Evolutionary conservation across 1,140 invertebrate species (phyloP), one percentile per base, ranked within the genome.

Genomic region (Heliconius congener): DNA sequence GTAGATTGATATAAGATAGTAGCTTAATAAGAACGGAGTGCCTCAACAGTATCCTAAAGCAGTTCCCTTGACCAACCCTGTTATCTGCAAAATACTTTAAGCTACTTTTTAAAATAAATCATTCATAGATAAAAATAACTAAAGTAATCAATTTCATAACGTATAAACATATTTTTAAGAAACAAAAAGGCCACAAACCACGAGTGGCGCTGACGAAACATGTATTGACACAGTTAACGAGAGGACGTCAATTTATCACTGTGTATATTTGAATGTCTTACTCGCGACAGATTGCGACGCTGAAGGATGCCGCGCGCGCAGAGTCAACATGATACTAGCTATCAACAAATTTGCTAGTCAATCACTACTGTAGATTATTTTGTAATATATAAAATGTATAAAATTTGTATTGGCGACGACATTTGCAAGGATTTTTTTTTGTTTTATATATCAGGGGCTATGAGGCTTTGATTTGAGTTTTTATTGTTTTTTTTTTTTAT

Each of bases 301-400:
- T 79, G 86, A 82, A 84, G 86, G 84, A 87, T 85, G 79, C 84
- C 82, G 81, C 85, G 80, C 82, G 74, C 23, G 23, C 55, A 34
- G 50, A 83, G 81, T 84, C 81, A 87, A 84, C 82, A 83, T 23
- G 27, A 66, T 75, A 75, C 23, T 57, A 72, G 50, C 46, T 80
- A 84, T 80, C 79, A 73, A 78, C 77, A 81, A 83, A 84, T 86
- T 83, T 82, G 78, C 80, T 71, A 72, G 55, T 27, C 76, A 86
- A 85, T 82, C 79, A 83, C 37, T 77, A 70, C 16, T 71, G 46
- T 66, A 16, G 66, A 77, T 73, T 42, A 70, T 76, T 80, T 30
- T 66, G 27, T 66, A 66, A 66, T 37, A 37, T n/a, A n/a, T n/a
- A n/a, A n/a, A n/a, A 6, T 5, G 34, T 37, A 8, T 37, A 6